A percentile compares a stretch with the other conserved stretches of the same genome.
Evolutionary conservation across 2,888 invertebrate species (phyloP).

Genomic region (Hemicrepidius hirtus): DNA sequence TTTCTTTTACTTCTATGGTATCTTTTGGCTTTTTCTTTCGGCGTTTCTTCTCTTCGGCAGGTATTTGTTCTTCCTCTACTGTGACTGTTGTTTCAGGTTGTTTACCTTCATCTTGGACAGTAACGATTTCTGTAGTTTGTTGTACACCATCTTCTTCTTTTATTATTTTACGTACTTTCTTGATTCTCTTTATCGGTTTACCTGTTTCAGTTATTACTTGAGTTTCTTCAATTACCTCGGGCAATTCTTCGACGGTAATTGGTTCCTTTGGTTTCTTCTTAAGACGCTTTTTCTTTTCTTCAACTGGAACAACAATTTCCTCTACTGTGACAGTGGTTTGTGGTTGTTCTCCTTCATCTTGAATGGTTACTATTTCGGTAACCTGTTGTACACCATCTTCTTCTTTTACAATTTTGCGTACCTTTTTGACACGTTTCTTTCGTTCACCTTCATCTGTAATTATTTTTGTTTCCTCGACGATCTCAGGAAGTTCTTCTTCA

Average conservation of each 20-base stretch:
- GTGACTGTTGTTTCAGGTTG: constrained; percentile 68
- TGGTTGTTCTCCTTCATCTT: constrained; percentile 68
- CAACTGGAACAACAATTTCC: constrained; percentile 62
- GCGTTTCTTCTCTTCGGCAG: neutral
- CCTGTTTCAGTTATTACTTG: constrained; percentile 51
- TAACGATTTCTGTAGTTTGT: constrained; percentile 68
- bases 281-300: constrained; percentile 42
- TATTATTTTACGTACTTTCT: constrained; percentile 70
- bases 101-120: constrained; percentile 69
- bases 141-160: constrained; percentile 66
- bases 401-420: constrained; percentile 59
- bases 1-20: constrained; percentile 59
- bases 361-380: constrained; percentile 63
- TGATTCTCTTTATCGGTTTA: constrained; percentile 58
- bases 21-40: constrained; percentile 23
- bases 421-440: constrained; percentile 52
- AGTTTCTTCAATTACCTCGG: constrained; percentile 57
- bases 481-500: constrained; percentile 56
- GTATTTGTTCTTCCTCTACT: constrained; percentile 53
- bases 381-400: constrained; percentile 62
- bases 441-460: constrained; percentile 62
- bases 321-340: constrained; percentile 64
- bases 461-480: constrained; percentile 47
- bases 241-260: constrained; percentile 43
- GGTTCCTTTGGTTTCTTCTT: constrained; percentile 31